Evolutionary conservation across 1,140 invertebrate species (phyloP).

Genomic region (Neodiprion pinetum): DNA sequence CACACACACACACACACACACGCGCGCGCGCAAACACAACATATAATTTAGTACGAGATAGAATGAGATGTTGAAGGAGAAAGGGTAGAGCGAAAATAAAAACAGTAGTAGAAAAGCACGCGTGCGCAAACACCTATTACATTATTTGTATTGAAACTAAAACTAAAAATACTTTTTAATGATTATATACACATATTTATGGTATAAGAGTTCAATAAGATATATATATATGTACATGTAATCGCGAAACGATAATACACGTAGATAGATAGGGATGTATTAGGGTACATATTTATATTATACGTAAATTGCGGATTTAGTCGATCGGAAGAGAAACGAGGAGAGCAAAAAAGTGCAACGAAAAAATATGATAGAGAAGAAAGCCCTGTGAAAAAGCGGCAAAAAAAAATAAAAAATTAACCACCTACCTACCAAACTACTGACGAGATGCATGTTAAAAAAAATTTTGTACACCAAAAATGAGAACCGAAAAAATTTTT

Average conservation of each 20-base stretch:
- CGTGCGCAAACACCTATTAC: too few species aligned
- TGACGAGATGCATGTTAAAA: not conserved
- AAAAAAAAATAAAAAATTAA: not conserved
- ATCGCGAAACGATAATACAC: not conserved
- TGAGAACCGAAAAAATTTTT: too few species aligned
- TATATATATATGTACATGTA: not conserved
- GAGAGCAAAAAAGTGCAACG: not conserved
- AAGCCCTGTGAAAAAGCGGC: not conserved
- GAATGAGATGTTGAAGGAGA: too few species aligned
- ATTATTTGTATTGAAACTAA: too few species aligned
- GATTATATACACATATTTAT: too few species aligned
- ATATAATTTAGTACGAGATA: too few species aligned
- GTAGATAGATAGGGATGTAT: not conserved
- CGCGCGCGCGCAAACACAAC: not conserved
- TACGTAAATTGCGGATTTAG: not conserved
- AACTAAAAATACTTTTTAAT: too few species aligned
- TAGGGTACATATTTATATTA: slow-evolving; percentile 3
- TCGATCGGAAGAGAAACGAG: not conserved
- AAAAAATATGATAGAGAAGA: not conserved
- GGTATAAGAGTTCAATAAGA: too few species aligned
- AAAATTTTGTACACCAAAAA: too few species aligned
- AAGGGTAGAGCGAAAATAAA: too few species aligned
- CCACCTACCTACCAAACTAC: slow-evolving; percentile 7
- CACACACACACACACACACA: not conserved
- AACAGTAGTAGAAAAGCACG: too few species aligned